Evolutionary conservation across 2,113 vertebrate genomes (phyloP).

Genomic region (Nycticryphes semicollaris): DNA sequence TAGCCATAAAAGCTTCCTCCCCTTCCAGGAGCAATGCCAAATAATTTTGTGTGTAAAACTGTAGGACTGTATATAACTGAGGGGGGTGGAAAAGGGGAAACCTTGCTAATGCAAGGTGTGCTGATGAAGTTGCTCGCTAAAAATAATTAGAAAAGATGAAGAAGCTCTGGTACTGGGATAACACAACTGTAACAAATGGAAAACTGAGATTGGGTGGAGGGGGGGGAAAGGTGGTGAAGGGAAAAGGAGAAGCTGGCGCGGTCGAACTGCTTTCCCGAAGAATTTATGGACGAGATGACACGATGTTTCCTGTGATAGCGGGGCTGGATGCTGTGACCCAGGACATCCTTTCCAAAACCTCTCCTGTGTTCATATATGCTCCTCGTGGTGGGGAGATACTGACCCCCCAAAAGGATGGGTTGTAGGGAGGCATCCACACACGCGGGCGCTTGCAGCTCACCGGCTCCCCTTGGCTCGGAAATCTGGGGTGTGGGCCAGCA

Average conservation of each 20-base stretch:
- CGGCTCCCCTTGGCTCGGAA: neutral
- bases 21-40: neutral
- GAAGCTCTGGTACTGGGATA: neutral
- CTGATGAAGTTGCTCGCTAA: neutral
- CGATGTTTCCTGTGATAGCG: neutral
- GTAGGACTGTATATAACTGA: accelerated
- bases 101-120: accelerated
- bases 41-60: neutral
- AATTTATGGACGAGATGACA: neutral
- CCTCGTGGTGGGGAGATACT: accelerated
- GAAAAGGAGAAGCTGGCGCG: accelerated
- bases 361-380: accelerated
- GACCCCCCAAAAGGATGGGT: neutral
- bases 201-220: neutral
- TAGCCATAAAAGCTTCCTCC: neutral
- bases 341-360: neutral
- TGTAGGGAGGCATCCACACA: accelerated
- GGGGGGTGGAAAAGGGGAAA: neutral
- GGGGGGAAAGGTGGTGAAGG: neutral
- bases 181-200: too few relatives aligned
- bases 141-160: neutral
- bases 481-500: neutral
- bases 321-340: neutral
- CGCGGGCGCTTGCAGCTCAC: accelerated
- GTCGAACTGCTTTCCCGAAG: neutral